These are phyloP conservation scores for Polietes domitor DNA, from an alignment of 2,888 invertebrate genomes.

Conservation along the genomic window DNA sequence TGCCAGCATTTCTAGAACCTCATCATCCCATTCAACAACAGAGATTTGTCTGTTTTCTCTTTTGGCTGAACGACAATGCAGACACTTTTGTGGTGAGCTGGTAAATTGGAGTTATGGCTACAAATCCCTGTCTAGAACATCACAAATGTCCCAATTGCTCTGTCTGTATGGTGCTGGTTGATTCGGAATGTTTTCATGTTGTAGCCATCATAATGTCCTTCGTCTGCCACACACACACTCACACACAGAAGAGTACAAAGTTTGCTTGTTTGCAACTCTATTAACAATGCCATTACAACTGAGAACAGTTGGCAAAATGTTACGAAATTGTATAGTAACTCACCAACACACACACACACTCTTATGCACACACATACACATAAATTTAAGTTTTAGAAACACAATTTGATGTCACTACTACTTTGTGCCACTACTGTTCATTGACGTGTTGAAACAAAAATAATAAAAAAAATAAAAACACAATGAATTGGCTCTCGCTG, in stretches of 20 bases:
- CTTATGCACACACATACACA: neutral
- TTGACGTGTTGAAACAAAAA: slow-evolving; percentile 56
- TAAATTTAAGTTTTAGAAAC: slow-evolving; percentile 16
- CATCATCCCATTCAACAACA: no score
- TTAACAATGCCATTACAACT: slow-evolving; percentile 50
- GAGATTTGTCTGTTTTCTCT: no score
- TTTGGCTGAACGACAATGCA: no score
- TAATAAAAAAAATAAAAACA: neutral
- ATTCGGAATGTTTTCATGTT: slow-evolving; percentile 10
- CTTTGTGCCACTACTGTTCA: slow-evolving; percentile 29
- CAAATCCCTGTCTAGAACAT: neutral
- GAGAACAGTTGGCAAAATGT: neutral
- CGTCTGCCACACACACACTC: no score
- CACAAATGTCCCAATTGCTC: neutral
- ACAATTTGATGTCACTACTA: slow-evolving; percentile 7
- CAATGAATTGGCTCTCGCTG: neutral
- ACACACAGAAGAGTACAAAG: slow-evolving; percentile 22
- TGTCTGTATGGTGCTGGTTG: no score
- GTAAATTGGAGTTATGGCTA: no score
- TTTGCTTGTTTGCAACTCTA: slow-evolving; percentile 54
- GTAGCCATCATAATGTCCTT: slow-evolving; percentile 40
- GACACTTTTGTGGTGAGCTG: no score
- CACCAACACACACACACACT: neutral
- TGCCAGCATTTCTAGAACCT: no score
- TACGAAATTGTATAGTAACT: slow-evolving; percentile 37